phyloP scores from a whole-genome alignment of 2,888 invertebrate species.

The Branchellion lobata region DNA sequence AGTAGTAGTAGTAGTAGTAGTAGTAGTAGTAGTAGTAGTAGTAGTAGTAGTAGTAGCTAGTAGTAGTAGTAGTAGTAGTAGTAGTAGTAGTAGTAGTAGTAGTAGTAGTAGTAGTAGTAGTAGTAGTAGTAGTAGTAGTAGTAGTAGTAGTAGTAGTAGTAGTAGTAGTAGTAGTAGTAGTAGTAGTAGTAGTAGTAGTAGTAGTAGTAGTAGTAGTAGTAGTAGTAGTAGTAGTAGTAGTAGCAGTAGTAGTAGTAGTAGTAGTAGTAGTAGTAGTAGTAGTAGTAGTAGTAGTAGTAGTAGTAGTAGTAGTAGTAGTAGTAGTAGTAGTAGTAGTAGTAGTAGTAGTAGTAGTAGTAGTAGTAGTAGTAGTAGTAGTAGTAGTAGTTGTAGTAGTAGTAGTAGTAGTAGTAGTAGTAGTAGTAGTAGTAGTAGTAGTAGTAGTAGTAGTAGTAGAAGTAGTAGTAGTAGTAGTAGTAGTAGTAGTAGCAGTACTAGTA shows the following conservation, averaged over 20 bases:
- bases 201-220: conserved; percentile 10
- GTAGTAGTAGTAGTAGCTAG: no score
- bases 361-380: conserved; percentile 25
- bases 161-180: conserved; percentile 9
- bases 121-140: conserved; percentile 22
- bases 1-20: no score
- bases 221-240: conserved; percentile 25
- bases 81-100: no score
- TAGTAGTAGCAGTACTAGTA: conserved; percentile 4
- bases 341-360: conserved; percentile 20
- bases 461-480: conserved; percentile 32
- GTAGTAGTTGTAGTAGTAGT: conserved; percentile 22
- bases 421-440: conserved; percentile 24
- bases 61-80: no score
- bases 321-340: conserved; percentile 27
- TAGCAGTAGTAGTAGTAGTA: conserved; percentile 16
- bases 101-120: conserved; percentile 7
- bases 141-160: conserved; percentile 17
- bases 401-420: conserved; percentile 6
- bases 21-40: no score
- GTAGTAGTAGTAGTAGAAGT: conserved; percentile 26
- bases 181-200: conserved; percentile 16
- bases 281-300: conserved; percentile 20
- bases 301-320: conserved; percentile 29
- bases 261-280: conserved; percentile 20